These are phyloP conservation scores for Agrochola macilenta DNA, from an alignment of 2,888 invertebrate species.

Conservation along the genomic window DNA sequence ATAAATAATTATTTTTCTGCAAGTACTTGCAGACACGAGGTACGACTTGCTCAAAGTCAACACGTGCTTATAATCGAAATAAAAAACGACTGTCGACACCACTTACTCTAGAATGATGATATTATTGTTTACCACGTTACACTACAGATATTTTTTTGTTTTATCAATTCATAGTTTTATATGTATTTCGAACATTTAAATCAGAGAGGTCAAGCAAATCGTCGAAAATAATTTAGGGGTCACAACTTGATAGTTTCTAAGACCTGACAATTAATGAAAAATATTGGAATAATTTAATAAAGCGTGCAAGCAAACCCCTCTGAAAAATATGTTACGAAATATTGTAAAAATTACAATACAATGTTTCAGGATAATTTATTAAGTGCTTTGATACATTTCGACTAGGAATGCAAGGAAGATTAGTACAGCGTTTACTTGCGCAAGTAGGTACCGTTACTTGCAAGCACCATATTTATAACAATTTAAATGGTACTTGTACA, in stretches of 20 bases:
- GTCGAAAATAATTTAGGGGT: not conserved
- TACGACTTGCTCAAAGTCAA: conserved; percentile 21
- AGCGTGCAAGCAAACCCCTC: not conserved
- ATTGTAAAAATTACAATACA: conserved; percentile 19
- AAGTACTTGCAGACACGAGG: conserved; percentile 22
- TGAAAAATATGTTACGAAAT: conserved; percentile 29
- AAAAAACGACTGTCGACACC: conserved; percentile 22
- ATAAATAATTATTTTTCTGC: conserved; percentile 10
- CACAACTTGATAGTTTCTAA: not conserved
- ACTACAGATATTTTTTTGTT: conserved; percentile 20
- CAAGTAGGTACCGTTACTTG: not conserved
- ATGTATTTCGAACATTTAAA: conserved; percentile 11
- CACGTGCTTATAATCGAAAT: conserved; percentile 10
- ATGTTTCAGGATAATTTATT: conserved; percentile 19
- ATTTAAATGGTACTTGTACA: conserved; percentile 7
- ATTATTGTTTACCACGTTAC: conserved; percentile 56
- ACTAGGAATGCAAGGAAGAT: conserved; percentile 32
- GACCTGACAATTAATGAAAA: not conserved
- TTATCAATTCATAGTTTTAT: conserved; percentile 8
- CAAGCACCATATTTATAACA: conserved; percentile 16
- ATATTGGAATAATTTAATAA: too few relatives aligned
- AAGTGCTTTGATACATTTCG: conserved; percentile 52
- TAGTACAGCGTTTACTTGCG: conserved; percentile 14
- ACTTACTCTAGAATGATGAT: conserved; percentile 39
- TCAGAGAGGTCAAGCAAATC: not conserved